Evolutionary conservation across 2,113 vertebrate genomes (phyloP), one percentile per base, ranked within the genome.

Genomic region (Dipodomys stephensi): DNA sequence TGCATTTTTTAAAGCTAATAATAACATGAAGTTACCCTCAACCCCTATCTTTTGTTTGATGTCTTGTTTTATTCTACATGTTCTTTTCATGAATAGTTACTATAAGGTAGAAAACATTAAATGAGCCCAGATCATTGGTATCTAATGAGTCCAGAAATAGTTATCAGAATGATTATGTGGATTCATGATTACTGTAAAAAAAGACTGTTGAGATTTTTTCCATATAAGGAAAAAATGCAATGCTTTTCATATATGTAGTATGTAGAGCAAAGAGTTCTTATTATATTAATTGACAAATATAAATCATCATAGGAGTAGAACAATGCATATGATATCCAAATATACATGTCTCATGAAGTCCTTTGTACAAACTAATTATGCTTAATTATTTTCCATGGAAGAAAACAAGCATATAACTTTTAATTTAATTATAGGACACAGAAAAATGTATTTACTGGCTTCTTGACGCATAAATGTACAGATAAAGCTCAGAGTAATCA

Each of bases 331-430:
- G 7, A 30, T 35, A 39, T n/a, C 60, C 11, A 27, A 30, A 28
- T 81, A 28, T 74, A 76, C 27, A 32, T 22, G 62, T 30, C 27
- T 67, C 46, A 69, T 68, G 73, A 49, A 87, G 3, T 81, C 2
- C 5, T 91, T 86, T 81, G 49, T 46, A n/a, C 16, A 81, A 12
- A 60, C 16, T 69, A 92, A 64, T 74, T 95, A 90, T 73, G 76
- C 20, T 62, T 68, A 89, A 35, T 64, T 46, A 89, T 46, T 44
- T 83, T 87, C 11, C 46, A 64, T 2, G 39, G 15, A 86, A 86
- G 22, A 15, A 60, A 67, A 62, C 16, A 80, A 90, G 10, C 7
- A 73, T 64, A 22, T 44, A 73, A 83, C 76, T 73, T 15, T 95
- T 44, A 49, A 81, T 94, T 88, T 39, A 77, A 20, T 88, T 20